Conservation (phyloP, 2,113 vertebrate species). For the Pseudorasbora parva region DNA sequence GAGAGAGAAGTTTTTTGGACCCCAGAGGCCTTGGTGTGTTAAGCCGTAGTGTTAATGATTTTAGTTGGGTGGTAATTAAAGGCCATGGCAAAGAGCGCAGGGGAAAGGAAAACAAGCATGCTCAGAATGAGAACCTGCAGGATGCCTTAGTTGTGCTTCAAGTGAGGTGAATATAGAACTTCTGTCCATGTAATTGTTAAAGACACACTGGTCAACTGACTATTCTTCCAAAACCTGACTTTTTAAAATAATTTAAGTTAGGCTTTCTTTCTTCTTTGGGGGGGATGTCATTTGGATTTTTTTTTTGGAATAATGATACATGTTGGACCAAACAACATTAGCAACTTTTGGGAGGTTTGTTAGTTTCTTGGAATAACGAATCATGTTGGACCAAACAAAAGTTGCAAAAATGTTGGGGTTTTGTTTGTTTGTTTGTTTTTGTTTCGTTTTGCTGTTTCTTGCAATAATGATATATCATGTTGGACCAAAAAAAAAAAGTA, state of each 20-base stretch:
- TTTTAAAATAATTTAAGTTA: background rate
- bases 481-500: no score
- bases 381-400: no score
- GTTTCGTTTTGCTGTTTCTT: no score
- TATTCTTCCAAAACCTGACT: background rate
- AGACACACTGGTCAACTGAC: background rate
- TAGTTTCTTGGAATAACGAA: no score
- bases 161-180: background rate
- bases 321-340: no score
- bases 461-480: no score
- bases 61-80: constrained; percentile 43
- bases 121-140: background rate
- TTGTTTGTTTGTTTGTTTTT: no score
- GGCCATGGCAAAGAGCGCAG: background rate
- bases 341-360: no score
- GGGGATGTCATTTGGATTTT: no score
- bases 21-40: constrained; percentile 32
- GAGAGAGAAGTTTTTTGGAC: constrained; percentile 1
- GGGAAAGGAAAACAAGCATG: constrained; percentile 11
- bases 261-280: no score
- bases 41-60: constrained; percentile 51
- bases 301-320: no score
- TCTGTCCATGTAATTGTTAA: background rate
- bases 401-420: no score
- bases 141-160: background rate